phyloP scores from a whole-genome alignment of 92 coral and sea anemone species.

The Parazoanthus darwini region DNA sequence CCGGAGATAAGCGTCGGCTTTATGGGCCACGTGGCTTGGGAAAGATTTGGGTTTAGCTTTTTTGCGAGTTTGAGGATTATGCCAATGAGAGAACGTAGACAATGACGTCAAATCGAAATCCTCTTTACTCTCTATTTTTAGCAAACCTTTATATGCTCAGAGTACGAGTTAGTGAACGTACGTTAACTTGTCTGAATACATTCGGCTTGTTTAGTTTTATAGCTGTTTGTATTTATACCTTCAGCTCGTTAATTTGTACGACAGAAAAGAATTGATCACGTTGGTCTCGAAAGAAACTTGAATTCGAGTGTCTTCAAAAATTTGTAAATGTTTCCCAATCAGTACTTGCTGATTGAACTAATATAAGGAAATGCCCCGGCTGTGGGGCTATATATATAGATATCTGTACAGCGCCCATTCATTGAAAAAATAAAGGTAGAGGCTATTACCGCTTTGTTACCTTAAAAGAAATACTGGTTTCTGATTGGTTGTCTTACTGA shows the following conservation, averaged over 20 bases:
- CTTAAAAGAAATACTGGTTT: background rate
- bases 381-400: background rate
- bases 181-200: no score
- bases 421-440: background rate
- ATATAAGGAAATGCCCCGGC: background rate
- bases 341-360: background rate
- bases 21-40: no score
- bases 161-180: no score
- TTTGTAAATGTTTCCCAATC: constrained; percentile 14
- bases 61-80: no score
- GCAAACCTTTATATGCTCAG: no score
- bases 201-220: no score
- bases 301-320: constrained; percentile 7
- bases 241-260: background rate
- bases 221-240: background rate
- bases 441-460: background rate
- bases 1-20: no score
- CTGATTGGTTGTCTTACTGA: no score
- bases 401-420: background rate
- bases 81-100: no score
- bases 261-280: background rate
- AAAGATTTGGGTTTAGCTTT: no score
- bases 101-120: no score
- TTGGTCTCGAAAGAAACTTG: constrained; percentile 13
- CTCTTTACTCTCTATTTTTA: no score